Percentiles rank a stretch among this genome's conserved stretches.
phyloP scores from a whole-genome alignment of 2,113 vertebrate species.

The Cichladusa arquata region DNA sequence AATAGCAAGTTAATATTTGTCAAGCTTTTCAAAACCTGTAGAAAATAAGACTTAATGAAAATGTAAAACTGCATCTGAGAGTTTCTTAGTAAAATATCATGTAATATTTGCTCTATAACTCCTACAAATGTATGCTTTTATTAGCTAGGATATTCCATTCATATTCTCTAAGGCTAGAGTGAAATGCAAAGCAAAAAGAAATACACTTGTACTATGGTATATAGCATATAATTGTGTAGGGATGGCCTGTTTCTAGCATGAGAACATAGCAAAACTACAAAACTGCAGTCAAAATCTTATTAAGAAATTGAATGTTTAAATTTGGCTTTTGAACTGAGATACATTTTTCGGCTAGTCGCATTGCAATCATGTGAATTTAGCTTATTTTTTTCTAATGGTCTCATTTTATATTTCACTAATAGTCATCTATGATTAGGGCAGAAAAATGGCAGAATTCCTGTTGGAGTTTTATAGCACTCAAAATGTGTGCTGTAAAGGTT shows the following conservation, averaged over 20 bases:
- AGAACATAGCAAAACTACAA: not conserved
- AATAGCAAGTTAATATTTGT: not conserved
- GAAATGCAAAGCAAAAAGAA: not conserved
- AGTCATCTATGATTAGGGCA: not conserved
- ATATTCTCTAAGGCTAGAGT: not conserved
- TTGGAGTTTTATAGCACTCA: not conserved
- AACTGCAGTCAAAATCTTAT: not conserved
- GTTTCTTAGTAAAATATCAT: not conserved
- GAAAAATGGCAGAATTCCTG: not conserved
- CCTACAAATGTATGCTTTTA: not conserved
- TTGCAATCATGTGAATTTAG: not conserved
- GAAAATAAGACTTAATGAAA: not conserved
- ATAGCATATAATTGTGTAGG: not conserved
- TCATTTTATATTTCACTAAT: not conserved
- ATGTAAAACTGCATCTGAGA: not conserved
- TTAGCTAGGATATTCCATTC: not conserved
- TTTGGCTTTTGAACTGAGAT: not conserved
- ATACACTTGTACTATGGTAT: not conserved
- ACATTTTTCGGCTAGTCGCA: not conserved
- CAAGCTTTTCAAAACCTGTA: not conserved
- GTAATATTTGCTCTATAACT: not conserved
- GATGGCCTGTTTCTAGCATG: not conserved
- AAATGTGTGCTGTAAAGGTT: not conserved
- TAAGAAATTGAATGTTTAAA: not conserved
- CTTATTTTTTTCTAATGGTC: not conserved